Conservation (phyloP, 2,113 vertebrate species). For the Podiceps cristatus region DNA sequence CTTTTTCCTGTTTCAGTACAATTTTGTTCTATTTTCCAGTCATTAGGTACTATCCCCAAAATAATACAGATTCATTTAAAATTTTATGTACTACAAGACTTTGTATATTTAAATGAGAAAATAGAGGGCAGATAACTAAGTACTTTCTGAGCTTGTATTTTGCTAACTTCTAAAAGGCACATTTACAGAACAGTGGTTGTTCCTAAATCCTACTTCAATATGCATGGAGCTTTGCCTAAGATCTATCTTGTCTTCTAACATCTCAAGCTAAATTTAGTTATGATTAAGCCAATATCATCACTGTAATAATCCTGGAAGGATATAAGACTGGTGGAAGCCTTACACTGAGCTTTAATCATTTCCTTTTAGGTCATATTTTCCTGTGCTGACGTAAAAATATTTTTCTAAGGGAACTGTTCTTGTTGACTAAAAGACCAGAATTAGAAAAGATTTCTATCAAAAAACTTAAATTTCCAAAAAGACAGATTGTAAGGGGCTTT, state of each 20-base stretch:
- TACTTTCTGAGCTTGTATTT: background rate
- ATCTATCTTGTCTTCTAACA: background rate
- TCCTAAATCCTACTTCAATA: background rate
- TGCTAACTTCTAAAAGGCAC: background rate
- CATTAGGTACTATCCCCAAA: background rate
- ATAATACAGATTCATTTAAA: background rate
- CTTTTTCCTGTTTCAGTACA: background rate
- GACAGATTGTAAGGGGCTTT: rapidly evolving
- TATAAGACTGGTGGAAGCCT: background rate
- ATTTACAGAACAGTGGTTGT: background rate
- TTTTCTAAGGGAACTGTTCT: background rate
- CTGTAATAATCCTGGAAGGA: background rate
- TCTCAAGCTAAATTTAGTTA: background rate
- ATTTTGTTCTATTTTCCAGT: background rate
- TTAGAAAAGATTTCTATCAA: background rate
- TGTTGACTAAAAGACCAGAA: background rate
- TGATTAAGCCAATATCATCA: background rate
- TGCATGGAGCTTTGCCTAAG: background rate
- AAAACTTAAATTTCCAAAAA: background rate
- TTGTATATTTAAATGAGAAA: background rate
- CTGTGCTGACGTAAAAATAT: background rate
- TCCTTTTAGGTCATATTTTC: background rate
- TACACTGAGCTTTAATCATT: background rate
- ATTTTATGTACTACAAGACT: background rate
- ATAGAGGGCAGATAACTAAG: background rate